Percentiles rank a stretch among this genome's conserved stretches.
Evolutionary conservation across 2,888 invertebrate species (phyloP).

Genomic region (Ophion slaviceki): DNA sequence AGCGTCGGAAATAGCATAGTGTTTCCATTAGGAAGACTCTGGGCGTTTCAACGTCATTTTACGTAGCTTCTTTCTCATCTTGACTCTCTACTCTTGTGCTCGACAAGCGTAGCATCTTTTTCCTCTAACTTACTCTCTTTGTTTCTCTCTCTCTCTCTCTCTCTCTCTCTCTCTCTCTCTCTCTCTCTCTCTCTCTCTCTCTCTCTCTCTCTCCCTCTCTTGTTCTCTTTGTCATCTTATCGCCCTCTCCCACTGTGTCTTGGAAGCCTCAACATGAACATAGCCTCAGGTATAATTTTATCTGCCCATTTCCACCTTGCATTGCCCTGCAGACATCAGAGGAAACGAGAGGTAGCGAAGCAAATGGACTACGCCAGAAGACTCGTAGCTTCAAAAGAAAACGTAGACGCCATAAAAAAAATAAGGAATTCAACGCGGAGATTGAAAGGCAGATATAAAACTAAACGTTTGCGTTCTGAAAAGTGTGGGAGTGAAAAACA

Average conservation of each 20-base stretch:
- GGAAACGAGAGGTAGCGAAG: not conserved
- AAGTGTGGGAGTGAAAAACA: not conserved
- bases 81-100: not conserved
- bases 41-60: not conserved
- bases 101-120: constrained; percentile 2
- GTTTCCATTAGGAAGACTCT: constrained; percentile 14
- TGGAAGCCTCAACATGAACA: not conserved
- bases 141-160: too few relatives aligned
- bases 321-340: not conserved
- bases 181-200: too few relatives aligned
- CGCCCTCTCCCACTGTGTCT: not conserved
- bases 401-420: constrained; percentile 25
- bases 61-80: too few relatives aligned
- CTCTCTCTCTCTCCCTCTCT: too few relatives aligned
- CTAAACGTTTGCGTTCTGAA: not conserved
- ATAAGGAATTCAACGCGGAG: not conserved
- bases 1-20: constrained; percentile 1
- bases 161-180: too few relatives aligned
- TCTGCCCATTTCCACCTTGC: constrained; percentile 34
- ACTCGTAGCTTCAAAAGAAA: constrained; percentile 1
- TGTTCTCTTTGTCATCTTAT: not conserved
- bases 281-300: constrained; percentile 17
- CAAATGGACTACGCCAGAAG: not conserved
- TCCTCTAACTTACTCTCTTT: not conserved
- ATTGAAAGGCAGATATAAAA: not conserved